A percentile compares a stretch with the other conserved stretches of the same genome.
Evolutionary conservation across 2,888 invertebrate species (phyloP).

Genomic region (Hypomecis atomaria): DNA sequence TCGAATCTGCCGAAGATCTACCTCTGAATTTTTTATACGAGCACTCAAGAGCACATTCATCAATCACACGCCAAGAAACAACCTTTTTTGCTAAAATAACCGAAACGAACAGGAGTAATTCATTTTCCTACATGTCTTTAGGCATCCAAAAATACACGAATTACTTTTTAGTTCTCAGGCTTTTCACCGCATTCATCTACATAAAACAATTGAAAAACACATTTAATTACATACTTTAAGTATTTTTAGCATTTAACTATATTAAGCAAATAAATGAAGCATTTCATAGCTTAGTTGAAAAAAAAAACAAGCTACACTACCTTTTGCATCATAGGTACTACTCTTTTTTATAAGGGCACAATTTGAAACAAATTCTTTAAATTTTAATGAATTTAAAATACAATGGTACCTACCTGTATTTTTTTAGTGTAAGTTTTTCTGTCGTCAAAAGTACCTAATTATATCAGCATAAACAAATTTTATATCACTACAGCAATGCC

Average conservation of each 20-base stretch:
- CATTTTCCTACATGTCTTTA: constrained; percentile 21
- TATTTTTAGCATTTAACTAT: too few species aligned
- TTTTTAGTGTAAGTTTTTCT: background rate
- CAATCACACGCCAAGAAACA: constrained; percentile 35
- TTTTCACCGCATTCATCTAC: background rate
- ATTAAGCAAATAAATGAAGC: too few species aligned
- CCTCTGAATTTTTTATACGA: constrained; percentile 26
- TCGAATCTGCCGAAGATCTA: constrained; percentile 12
- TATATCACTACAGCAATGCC: constrained; percentile 37
- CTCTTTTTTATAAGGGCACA: too few species aligned
- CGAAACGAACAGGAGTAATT: constrained; percentile 22
- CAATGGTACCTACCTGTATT: too few species aligned
- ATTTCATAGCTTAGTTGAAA: too few species aligned
- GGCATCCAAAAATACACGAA: constrained; percentile 4
- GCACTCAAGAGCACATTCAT: constrained; percentile 23
- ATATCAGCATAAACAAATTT: constrained; percentile 22
- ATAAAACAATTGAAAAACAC: too few species aligned
- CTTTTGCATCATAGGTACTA: too few species aligned
- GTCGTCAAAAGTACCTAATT: constrained; percentile 1
- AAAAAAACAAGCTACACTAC: too few species aligned
- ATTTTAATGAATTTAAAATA: too few species aligned
- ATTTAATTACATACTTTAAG: too few species aligned
- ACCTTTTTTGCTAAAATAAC: constrained; percentile 35
- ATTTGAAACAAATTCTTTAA: too few species aligned
- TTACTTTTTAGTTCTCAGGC: background rate